Conservation (phyloP, 2,888 invertebrate genomes). For the Erebia epiphron region DNA sequence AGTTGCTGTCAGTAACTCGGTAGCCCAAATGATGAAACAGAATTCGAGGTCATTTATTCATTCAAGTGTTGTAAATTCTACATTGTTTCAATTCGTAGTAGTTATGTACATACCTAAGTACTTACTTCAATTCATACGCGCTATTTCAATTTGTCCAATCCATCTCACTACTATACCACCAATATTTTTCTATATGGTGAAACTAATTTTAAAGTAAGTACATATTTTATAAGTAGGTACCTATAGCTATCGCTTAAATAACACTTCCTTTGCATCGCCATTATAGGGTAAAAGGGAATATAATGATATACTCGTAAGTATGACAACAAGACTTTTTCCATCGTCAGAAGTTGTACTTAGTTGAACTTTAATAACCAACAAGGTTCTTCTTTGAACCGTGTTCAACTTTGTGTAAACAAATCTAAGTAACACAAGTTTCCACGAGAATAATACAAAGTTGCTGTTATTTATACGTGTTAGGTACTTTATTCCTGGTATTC, state of each 20-base stretch:
- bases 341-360: slow-evolving; percentile 1
- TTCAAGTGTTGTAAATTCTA: background rate
- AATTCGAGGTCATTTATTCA: background rate
- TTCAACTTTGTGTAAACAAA: slow-evolving; percentile 20
- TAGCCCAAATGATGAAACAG: background rate
- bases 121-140: background rate
- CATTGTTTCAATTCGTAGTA: slow-evolving; percentile 1
- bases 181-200: too few relatives aligned
- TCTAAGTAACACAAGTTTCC: slow-evolving; percentile 31
- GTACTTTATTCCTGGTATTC: too few relatives aligned
- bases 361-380: slow-evolving; percentile 14
- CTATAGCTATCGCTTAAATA: background rate
- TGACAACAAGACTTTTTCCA: background rate
- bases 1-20: background rate
- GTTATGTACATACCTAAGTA: background rate
- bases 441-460: slow-evolving; percentile 21
- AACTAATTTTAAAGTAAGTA: background rate
- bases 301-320: background rate
- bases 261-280: background rate
- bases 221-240: too few relatives aligned
- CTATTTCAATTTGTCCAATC: background rate
- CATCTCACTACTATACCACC: too few relatives aligned
- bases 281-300: background rate
- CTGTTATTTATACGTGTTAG: background rate
- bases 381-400: background rate